Percentiles rank a stretch among this genome's conserved stretches.
Conservation (phyloP, 2,888 invertebrate genomes). For the Colostygia pectinataria region DNA sequence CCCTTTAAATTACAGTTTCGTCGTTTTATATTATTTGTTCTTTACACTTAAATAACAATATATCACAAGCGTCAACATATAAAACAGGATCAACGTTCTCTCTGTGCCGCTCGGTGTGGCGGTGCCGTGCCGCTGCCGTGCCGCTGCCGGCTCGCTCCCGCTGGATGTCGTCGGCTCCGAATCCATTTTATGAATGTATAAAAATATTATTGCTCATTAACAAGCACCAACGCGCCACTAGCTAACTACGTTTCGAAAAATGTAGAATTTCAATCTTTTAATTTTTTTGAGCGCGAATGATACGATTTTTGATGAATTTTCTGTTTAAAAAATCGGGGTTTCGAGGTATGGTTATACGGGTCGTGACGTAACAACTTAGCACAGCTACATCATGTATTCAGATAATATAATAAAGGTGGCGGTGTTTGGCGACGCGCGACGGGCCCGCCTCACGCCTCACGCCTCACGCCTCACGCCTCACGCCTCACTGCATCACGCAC, state of each 20-base stretch:
- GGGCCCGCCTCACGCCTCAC: conserved; percentile 85
- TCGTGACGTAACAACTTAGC: conserved; percentile 69
- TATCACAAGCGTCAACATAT: conserved; percentile 82
- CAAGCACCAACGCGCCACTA: conserved; percentile 82
- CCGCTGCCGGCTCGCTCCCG: conserved; percentile 42
- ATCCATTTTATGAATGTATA: conserved; percentile 77
- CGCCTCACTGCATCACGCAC: conserved; percentile 95
- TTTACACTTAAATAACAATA: conserved; percentile 83
- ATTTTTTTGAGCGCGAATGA: conserved; percentile 73
- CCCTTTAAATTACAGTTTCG: conserved; percentile 65
- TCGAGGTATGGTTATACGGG: conserved; percentile 49
- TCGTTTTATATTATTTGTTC: conserved; percentile 73
- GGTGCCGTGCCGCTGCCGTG: background rate
- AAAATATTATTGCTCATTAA: conserved; percentile 83
- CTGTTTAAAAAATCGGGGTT: conserved; percentile 35
- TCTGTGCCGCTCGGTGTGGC: conserved; percentile 26
- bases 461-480: conserved; percentile 86
- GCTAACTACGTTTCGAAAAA: conserved; percentile 72
- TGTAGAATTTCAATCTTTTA: conserved; percentile 56
- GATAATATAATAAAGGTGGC: conserved; percentile 44
- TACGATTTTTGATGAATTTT: conserved; percentile 53
- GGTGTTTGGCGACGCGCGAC: conserved; percentile 29
- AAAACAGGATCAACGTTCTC: conserved; percentile 43
- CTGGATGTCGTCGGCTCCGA: conserved; percentile 57
- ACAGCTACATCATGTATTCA: conserved; percentile 81